Conservation (phyloP, 2,113 vertebrate species). For the Hirundichthys speculiger region DNA sequence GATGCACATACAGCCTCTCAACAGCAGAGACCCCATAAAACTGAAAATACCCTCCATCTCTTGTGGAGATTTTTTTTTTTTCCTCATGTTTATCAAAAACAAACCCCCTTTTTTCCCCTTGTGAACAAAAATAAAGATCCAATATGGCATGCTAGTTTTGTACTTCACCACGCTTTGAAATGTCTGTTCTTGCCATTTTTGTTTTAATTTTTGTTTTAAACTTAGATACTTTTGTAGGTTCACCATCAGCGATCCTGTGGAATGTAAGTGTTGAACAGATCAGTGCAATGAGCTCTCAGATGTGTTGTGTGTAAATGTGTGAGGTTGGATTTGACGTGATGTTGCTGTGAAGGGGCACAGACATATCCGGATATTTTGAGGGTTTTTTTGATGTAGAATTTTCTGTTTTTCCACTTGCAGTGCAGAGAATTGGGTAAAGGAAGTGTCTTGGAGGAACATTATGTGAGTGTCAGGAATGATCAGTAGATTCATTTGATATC, state of each 20-base stretch:
- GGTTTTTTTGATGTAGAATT: slow-evolving; percentile 6
- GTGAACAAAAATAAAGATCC: slow-evolving; percentile 72
- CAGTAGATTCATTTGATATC: slow-evolving; percentile 26
- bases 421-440: slow-evolving; percentile 14
- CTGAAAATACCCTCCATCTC: slow-evolving; percentile 22
- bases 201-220: slow-evolving; percentile 15
- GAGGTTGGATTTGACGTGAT: slow-evolving; percentile 19
- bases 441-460: slow-evolving; percentile 10
- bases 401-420: slow-evolving; percentile 6
- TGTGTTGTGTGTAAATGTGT: slow-evolving; percentile 2
- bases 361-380: slow-evolving; percentile 14
- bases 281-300: slow-evolving; percentile 40
- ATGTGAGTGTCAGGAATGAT: not conserved
- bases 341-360: slow-evolving; percentile 13
- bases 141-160: slow-evolving; percentile 84
- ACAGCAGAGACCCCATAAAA: slow-evolving; percentile 53
- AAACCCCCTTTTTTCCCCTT: slow-evolving; percentile 43
- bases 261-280: slow-evolving; percentile 49
- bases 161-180: slow-evolving; percentile 61
- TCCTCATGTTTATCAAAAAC: slow-evolving; percentile 36
- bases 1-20: slow-evolving; percentile 44
- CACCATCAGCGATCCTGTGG: slow-evolving; percentile 33
- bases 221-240: slow-evolving; percentile 30
- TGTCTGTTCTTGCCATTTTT: slow-evolving; percentile 29
- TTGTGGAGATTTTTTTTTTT: slow-evolving; percentile 37